These are phyloP conservation scores for Geothlypis trichas DNA, from an alignment of 2,113 vertebrate genomes.

Conservation along the genomic window DNA sequence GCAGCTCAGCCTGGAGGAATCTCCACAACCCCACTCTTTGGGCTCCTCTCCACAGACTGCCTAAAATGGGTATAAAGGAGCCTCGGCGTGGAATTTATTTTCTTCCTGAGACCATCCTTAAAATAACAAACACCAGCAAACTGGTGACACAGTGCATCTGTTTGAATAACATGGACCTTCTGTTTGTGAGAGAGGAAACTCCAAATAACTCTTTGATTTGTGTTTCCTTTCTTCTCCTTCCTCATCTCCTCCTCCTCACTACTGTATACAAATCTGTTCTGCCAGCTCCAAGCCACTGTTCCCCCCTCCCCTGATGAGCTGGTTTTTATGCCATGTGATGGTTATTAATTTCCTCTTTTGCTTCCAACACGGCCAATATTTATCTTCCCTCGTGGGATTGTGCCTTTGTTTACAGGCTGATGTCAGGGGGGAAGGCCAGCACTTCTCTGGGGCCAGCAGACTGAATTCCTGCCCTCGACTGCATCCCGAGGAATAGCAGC, in stretches of 20 bases:
- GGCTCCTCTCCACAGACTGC: conserved; percentile 41
- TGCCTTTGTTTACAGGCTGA: background rate
- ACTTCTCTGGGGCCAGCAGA: background rate
- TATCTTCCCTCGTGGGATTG: background rate
- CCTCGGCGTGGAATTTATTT: conserved; percentile 42
- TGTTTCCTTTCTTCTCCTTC: conserved; percentile 58
- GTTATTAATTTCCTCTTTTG: conserved; percentile 42
- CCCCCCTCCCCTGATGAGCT: background rate
- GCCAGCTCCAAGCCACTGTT: background rate
- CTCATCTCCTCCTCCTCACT: conserved; percentile 65
- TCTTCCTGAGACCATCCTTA: conserved; percentile 47
- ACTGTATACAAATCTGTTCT: conserved; percentile 51
- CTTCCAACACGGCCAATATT: conserved; percentile 19
- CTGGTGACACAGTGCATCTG: conserved; percentile 33
- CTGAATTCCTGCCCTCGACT: conserved; percentile 36
- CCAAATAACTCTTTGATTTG: conserved; percentile 56
- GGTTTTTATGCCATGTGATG: background rate
- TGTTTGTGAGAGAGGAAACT: conserved; percentile 36
- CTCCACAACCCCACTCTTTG: conserved; percentile 18
- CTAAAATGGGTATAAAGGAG: conserved; percentile 58
- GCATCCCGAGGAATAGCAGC: background rate
- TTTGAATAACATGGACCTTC: conserved; percentile 28
- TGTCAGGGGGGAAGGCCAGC: conserved; percentile 7
- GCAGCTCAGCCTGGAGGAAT: conserved; percentile 23
- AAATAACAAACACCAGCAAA: conserved; percentile 61